Conservation (phyloP, 92 coral and sea anemone species). For the Pocillopora grandis region DNA sequence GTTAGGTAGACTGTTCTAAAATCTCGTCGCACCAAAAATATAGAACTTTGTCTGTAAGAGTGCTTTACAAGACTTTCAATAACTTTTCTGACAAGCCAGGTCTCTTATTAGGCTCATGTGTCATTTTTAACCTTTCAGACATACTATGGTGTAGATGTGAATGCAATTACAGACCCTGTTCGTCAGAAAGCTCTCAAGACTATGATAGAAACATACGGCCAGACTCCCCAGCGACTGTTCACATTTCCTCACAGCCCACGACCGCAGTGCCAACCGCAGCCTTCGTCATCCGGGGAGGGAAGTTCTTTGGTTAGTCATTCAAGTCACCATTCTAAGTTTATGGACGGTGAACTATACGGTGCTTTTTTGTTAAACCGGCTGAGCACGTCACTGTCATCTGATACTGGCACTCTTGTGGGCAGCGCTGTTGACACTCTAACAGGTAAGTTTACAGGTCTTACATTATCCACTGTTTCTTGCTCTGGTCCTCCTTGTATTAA, state of each 20-base stretch:
- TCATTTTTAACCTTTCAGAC: slow-evolving; percentile 49
- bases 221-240: slow-evolving; percentile 88
- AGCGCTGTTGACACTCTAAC: slow-evolving; percentile 52
- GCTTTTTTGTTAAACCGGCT: slow-evolving; percentile 46
- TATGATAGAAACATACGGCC: slow-evolving; percentile 98
- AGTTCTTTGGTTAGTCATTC: slow-evolving; percentile 27
- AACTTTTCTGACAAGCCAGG: not conserved
- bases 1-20: too few species aligned
- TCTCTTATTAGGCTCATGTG: not conserved
- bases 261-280: slow-evolving; percentile 46
- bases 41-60: not conserved
- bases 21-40: not conserved
- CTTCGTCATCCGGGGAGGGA: slow-evolving; percentile 21
- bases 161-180: slow-evolving; percentile 80
- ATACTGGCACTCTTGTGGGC: slow-evolving; percentile 44
- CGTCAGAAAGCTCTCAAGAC: slow-evolving; percentile 94
- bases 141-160: slow-evolving; percentile 88
- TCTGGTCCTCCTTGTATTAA: too few species aligned
- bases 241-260: slow-evolving; percentile 81
- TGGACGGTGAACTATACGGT: slow-evolving; percentile 56
- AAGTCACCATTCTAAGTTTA: slow-evolving; percentile 27
- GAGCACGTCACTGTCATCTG: slow-evolving; percentile 62
- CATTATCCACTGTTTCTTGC: not conserved
- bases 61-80: too few species aligned
- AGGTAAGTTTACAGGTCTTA: slow-evolving; percentile 44